Conservation (phyloP, 2,113 vertebrate genomes). For the Crotophaga sulcirostris region DNA sequence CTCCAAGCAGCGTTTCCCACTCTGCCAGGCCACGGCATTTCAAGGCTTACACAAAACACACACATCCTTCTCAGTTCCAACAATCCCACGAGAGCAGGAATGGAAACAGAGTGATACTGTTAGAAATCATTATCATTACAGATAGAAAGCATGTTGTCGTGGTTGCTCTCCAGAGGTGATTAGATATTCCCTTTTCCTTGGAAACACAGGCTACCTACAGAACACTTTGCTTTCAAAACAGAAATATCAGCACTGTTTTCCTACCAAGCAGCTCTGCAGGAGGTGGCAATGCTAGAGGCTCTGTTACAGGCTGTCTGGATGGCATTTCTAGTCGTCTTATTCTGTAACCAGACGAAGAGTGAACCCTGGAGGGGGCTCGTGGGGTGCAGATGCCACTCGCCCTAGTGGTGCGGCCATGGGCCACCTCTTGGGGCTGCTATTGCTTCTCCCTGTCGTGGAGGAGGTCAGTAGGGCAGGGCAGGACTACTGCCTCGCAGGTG, state of each 20-base stretch:
- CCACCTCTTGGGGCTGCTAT: not conserved
- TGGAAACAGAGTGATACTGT: not conserved
- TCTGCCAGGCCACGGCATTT: not conserved
- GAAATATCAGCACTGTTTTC: not conserved
- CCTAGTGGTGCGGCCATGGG: accelerated
- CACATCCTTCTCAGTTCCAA: not conserved
- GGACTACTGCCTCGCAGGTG: not conserved
- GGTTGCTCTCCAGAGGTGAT: not conserved
- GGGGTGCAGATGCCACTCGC: not conserved
- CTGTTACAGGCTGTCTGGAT: not conserved
- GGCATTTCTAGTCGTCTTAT: not conserved
- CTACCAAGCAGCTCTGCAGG: not conserved
- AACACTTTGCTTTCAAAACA: not conserved
- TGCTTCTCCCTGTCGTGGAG: not conserved
- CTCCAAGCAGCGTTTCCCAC: constrained; percentile 19
- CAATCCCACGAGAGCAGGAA: not conserved
- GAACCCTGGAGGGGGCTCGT: accelerated
- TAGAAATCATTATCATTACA: not conserved
- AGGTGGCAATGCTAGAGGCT: not conserved
- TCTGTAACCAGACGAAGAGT: not conserved
- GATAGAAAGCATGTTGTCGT: not conserved
- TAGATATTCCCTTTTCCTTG: constrained; percentile 1
- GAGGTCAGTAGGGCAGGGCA: not conserved
- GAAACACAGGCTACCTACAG: not conserved
- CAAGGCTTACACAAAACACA: not conserved